Evolutionary conservation across 2,797 vertebrate species (phyloP), one percentile per base, ranked within the genome.

Genomic region (Apodemus agrarius): DNA sequence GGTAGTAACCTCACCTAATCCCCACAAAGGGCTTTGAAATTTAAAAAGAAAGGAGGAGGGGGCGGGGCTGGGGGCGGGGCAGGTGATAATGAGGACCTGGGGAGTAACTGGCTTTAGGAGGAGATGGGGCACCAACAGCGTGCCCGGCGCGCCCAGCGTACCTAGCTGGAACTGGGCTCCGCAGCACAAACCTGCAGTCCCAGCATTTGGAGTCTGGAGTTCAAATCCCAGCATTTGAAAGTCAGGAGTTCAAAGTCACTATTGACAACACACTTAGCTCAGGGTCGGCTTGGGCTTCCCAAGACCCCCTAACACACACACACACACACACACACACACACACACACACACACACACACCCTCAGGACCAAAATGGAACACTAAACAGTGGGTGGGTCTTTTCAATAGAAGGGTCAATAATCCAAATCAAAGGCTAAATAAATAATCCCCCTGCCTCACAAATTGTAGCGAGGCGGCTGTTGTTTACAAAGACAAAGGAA

Each of bases 401-500:
- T 96, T 89, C 78, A 82, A 24, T n/a, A 92, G 83, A 80, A 57
- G 37, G 75, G 37, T 13, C 40, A 93, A 72, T 43, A 26, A 40
- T 63, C 14, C 57, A 83, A 29, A 43, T 43, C 37, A 63, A 31
- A 40, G 37, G 34, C 22, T 82, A 43, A 83, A 59, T 74, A 79
- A 90, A 90, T 40, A 85, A 74, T 52, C 26, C 61, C 59, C 81
- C 34, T 10, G 59, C 67, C 40, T 34, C 34, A 40, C 54, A 22
- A 26, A 46, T 31, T 0, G 63, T 49, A 89, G 54, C 26, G 24
- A 95, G 13, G 75, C 22, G 40, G 24, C 22, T 75, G 1, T 46
- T 52, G 1, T 46, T 46, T 19, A 91, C 65, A 94, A 76, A 94
- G 43, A 46, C 26, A 76, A 82, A n/a, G 67, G 34, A 69, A 69